A percentile compares a stretch with the other conserved stretches of the same genome.
Conservation (phyloP, 2,113 vertebrate species). For the Phalacrocorax brasilianus region DNA sequence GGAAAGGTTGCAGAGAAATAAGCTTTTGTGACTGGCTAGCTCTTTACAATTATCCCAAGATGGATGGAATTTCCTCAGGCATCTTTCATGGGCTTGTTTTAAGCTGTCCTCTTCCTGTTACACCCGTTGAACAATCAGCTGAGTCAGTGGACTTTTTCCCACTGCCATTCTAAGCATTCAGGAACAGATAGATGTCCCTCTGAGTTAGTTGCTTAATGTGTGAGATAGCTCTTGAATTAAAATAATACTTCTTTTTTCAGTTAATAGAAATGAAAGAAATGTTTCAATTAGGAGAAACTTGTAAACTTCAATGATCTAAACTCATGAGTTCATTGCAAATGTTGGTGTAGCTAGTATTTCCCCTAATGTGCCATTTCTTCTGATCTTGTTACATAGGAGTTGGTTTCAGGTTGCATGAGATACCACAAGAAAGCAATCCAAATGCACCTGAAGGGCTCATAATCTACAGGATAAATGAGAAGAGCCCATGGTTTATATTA, state of each 20-base stretch:
- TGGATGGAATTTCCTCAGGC: not conserved
- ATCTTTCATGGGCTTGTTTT: not conserved
- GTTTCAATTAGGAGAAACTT: not conserved
- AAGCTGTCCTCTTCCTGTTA: not conserved
- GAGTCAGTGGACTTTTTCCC: not conserved
- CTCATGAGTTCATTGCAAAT: not conserved
- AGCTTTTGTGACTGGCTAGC: not conserved
- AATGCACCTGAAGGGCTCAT: not conserved
- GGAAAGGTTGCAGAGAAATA: not conserved
- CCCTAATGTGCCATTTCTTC: not conserved
- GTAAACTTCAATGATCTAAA: not conserved
- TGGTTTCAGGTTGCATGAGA: not conserved
- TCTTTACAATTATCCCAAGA: not conserved
- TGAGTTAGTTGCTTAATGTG: not conserved
- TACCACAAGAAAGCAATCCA: not conserved
- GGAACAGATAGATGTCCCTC: not conserved
- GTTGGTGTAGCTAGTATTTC: not conserved
- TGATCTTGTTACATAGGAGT: not conserved
- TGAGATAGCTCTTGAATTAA: not conserved
- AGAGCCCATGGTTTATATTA: not conserved
- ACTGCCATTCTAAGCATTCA: not conserved
- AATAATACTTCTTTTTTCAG: not conserved
- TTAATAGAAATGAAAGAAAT: not conserved
- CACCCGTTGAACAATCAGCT: not conserved
- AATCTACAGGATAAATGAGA: not conserved